phyloP scores from a whole-genome alignment of 2,797 vertebrate species.

The Pampus argenteus region DNA sequence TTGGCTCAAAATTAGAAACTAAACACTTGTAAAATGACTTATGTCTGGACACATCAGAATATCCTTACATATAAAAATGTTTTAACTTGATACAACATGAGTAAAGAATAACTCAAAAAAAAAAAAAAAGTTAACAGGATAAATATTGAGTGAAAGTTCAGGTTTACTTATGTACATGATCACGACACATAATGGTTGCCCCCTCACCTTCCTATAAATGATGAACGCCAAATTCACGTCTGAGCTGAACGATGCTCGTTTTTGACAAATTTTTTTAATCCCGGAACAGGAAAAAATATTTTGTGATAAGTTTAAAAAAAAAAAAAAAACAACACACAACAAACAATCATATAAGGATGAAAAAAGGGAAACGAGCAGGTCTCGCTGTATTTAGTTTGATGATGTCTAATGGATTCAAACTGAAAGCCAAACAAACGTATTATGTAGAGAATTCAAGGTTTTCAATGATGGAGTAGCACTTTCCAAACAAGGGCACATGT shows the following conservation, averaged over 20 bases:
- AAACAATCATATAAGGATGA: not conserved
- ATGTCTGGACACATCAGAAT: conserved; percentile 86
- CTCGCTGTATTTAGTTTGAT: not conserved
- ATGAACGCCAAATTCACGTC: conserved; percentile 6
- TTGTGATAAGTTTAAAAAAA: not conserved
- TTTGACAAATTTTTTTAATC: conserved; percentile 10
- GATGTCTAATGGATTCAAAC: conserved; percentile 1
- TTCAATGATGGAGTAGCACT: conserved; percentile 13
- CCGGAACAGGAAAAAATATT: conserved; percentile 3
- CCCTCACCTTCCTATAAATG: conserved; percentile 80
- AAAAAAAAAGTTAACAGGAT: conserved; percentile 43
- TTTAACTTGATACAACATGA: conserved; percentile 64
- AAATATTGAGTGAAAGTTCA: conserved; percentile 74
- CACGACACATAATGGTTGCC: conserved; percentile 94
- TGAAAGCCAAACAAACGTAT: not conserved
- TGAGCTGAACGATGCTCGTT: not conserved
- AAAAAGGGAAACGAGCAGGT: not conserved
- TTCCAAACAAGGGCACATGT: not conserved
- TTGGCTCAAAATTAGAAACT: conserved; percentile 84
- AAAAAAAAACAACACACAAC: not conserved
- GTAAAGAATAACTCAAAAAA: conserved; percentile 52
- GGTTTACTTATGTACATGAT: conserved; percentile 81
- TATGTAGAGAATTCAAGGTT: conserved; percentile 1
- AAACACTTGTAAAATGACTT: conserved; percentile 87
- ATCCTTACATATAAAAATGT: conserved; percentile 74